These are phyloP conservation scores for Lagria hirta DNA, from an alignment of 2,888 invertebrate genomes.

Conservation along the genomic window DNA sequence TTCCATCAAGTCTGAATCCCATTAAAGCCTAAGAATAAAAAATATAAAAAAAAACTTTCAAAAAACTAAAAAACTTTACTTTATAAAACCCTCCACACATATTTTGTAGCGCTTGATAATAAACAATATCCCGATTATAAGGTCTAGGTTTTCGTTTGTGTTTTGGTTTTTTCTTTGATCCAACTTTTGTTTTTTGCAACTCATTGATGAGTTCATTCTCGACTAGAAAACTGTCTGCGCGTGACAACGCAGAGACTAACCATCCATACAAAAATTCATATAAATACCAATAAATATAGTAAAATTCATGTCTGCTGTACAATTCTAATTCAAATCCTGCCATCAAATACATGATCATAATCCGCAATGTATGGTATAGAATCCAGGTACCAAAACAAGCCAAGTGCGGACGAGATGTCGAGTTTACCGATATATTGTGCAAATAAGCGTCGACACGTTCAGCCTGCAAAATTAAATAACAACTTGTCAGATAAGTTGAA, in stretches of 20 bases:
- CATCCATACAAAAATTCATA: constrained; percentile 95
- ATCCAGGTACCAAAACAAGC: constrained; percentile 95
- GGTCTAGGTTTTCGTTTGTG: constrained; percentile 64
- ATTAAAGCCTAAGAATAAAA: constrained; percentile 70
- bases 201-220: constrained; percentile 62
- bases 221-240: constrained; percentile 82
- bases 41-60: too few relatives aligned
- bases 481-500: background rate
- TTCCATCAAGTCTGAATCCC: constrained; percentile 85
- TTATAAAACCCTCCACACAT: constrained; percentile 95
- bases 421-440: constrained; percentile 68
- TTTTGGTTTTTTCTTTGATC: constrained; percentile 67
- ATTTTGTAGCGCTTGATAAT: constrained; percentile 89
- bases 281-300: constrained; percentile 95
- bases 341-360: constrained; percentile 92
- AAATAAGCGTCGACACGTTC: constrained; percentile 86
- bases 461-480: constrained; percentile 65
- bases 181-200: constrained; percentile 55
- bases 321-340: constrained; percentile 94
- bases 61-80: constrained; percentile 56
- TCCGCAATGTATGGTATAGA: constrained; percentile 86
- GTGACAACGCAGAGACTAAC: constrained; percentile 84
- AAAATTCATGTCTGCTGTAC: constrained; percentile 94
- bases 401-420: constrained; percentile 68
- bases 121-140: constrained; percentile 80